Base-by-base conservation (phyloP, 2,797 vertebrate species). In the Pipistrellus pygmaeus region DNA sequence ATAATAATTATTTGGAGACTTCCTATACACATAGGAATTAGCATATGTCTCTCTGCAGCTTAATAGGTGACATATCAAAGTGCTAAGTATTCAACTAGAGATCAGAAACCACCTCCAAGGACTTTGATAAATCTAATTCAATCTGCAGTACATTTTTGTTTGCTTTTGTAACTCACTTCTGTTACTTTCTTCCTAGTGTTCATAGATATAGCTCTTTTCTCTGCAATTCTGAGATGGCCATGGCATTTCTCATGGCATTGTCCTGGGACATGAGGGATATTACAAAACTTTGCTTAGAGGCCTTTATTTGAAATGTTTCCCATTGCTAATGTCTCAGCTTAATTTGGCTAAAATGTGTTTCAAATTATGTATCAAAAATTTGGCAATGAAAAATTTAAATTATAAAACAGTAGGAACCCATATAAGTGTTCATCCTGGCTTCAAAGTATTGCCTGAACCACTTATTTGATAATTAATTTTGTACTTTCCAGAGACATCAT, bases 31-130 rank as follows among this genome's bases (percentile, higher is more conserved):
- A 30, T 46, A 38, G 77, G 60, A 94, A 93, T 75, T 92, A 82
- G 46, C 93, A 95, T 66, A 77, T 93, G 66, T 13, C 53, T 88
- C 71, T 90, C 48, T 68, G 44, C 6, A 91, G 46, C 17, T 85
- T 96, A 95, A 73, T 30, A 91, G 85, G 60, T 90, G 32, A 84
- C 78, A 95, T 84, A 96, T 95, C 80, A 95, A 84, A 94, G 66
- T 57, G 18, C 17, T 80, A 13, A 87, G 88, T 51, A 90, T 60
- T 95, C 38, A 76, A 35, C 77, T 76, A 75, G 38, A 89, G 51
- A 82, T 81, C 57, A 76, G 81, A 95, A 68, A 18, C 46, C 8
- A 60, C 44, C 44, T 93, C 53, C 18, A 85, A 96, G 44, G 53
- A 90, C 80, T 90, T 88, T 68, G 66, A 85, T 82, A 68, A 95